Evolutionary conservation across 2,797 vertebrate genomes (phyloP).

Genomic region (Adelosebastes latens): DNA sequence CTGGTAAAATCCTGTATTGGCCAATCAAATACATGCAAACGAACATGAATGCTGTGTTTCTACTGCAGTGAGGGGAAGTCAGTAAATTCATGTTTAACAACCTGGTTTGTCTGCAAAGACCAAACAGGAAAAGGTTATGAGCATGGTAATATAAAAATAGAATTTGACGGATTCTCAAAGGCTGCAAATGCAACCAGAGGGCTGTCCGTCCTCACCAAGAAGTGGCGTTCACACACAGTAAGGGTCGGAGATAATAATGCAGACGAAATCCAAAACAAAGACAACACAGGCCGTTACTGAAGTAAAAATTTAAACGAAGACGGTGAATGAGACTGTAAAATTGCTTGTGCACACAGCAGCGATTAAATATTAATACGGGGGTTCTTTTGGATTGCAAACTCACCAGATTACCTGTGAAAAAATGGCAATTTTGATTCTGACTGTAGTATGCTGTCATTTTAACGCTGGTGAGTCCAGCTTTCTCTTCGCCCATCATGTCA

Average conservation of each 20-base stretch:
- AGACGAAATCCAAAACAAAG: background rate
- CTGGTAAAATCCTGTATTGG: background rate
- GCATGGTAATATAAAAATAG: background rate
- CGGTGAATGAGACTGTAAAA: background rate
- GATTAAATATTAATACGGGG: background rate
- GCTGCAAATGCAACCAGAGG: background rate
- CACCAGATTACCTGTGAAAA: background rate
- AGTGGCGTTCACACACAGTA: background rate
- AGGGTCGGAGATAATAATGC: background rate
- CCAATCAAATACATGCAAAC: background rate
- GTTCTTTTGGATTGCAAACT: background rate
- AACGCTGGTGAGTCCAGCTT: background rate
- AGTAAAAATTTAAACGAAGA: background rate
- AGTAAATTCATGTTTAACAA: background rate
- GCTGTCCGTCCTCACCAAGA: background rate
- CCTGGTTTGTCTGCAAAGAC: background rate
- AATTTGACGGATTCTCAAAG: background rate
- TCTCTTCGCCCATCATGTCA: slow-evolving; percentile 24
- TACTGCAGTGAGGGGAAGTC: background rate
- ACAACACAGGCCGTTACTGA: background rate
- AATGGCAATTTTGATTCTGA: background rate
- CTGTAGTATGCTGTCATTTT: background rate
- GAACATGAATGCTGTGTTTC: background rate
- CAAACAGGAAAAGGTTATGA: background rate
- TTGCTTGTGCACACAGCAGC: background rate